Conservation (phyloP, 2,888 invertebrate species). For the Ormyrus thymus region DNA sequence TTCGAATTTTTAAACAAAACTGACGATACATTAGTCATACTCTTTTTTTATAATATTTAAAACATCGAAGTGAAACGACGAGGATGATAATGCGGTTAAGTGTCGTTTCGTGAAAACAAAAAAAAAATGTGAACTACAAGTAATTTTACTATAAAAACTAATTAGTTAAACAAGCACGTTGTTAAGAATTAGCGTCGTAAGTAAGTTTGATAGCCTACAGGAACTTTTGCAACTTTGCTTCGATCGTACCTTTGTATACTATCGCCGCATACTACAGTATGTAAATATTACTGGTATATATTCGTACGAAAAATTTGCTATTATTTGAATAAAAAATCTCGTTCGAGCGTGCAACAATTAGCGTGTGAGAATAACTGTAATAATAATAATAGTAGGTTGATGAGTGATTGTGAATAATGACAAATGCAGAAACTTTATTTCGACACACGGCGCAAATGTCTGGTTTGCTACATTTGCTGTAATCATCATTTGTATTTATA, state of each 20-base stretch:
- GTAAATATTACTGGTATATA: conserved; percentile 49
- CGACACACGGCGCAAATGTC: conserved; percentile 9
- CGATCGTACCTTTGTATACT: conserved; percentile 47
- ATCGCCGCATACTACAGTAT: conserved; percentile 38
- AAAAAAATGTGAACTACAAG: conserved; percentile 26
- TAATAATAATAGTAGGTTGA: conserved; percentile 9
- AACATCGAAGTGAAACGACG: conserved; percentile 45
- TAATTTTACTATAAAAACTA: conserved; percentile 47
- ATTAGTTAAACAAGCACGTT: conserved; percentile 46
- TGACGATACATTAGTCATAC: conserved; percentile 6
- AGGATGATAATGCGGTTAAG: neutral
- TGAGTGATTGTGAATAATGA: conserved; percentile 11
- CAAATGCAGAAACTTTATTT: conserved; percentile 22
- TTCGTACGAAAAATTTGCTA: conserved; percentile 39
- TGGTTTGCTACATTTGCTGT: conserved; percentile 34
- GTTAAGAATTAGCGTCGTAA: conserved; percentile 38
- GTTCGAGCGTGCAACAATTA: conserved; percentile 43
- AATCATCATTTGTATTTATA: conserved; percentile 42
- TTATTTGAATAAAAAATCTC: conserved; percentile 43
- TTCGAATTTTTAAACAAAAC: conserved; percentile 34
- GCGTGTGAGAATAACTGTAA: conserved; percentile 40
- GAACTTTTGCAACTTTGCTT: conserved; percentile 40
- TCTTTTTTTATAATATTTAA: conserved; percentile 49
- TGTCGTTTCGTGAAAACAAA: conserved; percentile 37
- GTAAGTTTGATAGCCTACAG: conserved; percentile 42